Evolutionary conservation across 2,888 invertebrate species (phyloP), one percentile per base, ranked within the genome.

Genomic region (Rhorus exstirpatorius): DNA sequence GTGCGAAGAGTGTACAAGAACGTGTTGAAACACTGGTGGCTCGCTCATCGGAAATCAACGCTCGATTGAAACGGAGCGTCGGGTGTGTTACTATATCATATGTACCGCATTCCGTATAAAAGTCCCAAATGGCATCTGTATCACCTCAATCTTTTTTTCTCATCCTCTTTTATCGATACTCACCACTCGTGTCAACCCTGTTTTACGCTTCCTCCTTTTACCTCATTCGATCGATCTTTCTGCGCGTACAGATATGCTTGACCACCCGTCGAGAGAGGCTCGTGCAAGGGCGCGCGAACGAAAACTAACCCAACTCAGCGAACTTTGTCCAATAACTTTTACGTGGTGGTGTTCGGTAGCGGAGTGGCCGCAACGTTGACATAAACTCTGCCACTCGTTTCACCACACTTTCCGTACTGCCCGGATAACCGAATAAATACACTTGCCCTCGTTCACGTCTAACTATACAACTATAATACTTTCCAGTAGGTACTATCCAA

Each of bases 321-420:
- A 81, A 81, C 78, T 81, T 72, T 74, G 78, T 46, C 78, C 44
- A 74, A 78, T 81, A 81, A 78, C 81, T 81, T 81, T 63, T 61
- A 58, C 68, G 72, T 19, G 49, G 72, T 77, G 44, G 44, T 55
- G 26, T 51, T 46, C 26, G 74, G 72, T 77, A 19, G 35, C 46
- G 53, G 38, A 72, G 46, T 55, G 74, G 31, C 78, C 81, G 55
- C 78, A 81, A 78, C 70, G 21, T 68, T 80, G 68, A 75, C 74
- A 67, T 38, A 63, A 75, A 75, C 63, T 55, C 72, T n/a, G 38
- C 49, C 58, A 49, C 58, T 35, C 19, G 41, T 55, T 38, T 49
- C 17, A 38, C 35, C 55, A 49, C 26, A 26, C 60, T 41, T 38
- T 70, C 17, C 46, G 44, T 41, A 12, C 19, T 41, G 35, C 14